These are phyloP conservation scores for Drosophila ezoana DNA, from an alignment of 2,888 invertebrate genomes.

Conservation along the genomic window DNA sequence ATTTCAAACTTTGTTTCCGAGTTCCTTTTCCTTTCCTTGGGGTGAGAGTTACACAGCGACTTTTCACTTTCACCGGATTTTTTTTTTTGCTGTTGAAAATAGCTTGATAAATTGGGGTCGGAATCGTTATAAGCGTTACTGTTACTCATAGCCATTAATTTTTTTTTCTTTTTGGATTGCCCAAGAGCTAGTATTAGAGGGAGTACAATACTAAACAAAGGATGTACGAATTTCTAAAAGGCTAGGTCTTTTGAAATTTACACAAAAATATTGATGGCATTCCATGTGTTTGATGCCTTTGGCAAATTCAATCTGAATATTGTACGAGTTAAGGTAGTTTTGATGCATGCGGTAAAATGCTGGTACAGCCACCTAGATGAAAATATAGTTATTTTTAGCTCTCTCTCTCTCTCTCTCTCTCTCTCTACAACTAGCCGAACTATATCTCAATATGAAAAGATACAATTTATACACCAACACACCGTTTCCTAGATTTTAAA, in stretches of 20 bases:
- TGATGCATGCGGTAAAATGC: too few relatives aligned
- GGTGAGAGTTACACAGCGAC: slow-evolving; percentile 31
- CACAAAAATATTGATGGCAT: slow-evolving; percentile 23
- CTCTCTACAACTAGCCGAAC: neutral
- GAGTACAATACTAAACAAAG: slow-evolving; percentile 21
- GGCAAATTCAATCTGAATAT: slow-evolving; percentile 20
- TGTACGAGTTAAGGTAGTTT: neutral
- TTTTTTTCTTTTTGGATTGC: slow-evolving; percentile 32
- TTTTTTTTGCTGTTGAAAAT: slow-evolving; percentile 45
- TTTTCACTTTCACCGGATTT: slow-evolving; percentile 59
- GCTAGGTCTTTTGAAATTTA: slow-evolving; percentile 8
- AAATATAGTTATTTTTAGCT: neutral
- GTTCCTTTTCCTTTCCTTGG: slow-evolving; percentile 33
- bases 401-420: neutral
- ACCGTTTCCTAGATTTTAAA: neutral
- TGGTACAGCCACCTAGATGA: too few relatives aligned
- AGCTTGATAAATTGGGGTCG: slow-evolving; percentile 81
- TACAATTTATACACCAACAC: neutral
- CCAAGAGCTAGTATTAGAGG: neutral
- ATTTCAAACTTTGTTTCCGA: slow-evolving; percentile 61
- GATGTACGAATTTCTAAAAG: slow-evolving; percentile 8
- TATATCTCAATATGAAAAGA: neutral
- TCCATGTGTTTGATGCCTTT: slow-evolving; percentile 30
- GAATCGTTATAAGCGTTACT: slow-evolving; percentile 80
- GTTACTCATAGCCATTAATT: slow-evolving; percentile 75